Conservation (phyloP, 2,797 vertebrate genomes). For the Pelodytes ibericus region DNA sequence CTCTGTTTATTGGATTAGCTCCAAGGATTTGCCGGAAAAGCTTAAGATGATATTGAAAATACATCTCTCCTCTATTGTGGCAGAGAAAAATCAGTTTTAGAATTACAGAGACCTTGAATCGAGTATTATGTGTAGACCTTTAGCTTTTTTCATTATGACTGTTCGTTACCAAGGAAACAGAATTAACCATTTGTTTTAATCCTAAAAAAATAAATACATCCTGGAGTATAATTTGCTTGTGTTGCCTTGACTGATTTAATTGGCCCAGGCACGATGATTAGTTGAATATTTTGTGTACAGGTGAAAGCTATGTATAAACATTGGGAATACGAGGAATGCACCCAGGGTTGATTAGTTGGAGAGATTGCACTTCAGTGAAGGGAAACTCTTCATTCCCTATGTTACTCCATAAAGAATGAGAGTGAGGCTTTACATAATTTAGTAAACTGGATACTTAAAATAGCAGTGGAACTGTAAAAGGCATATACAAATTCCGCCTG, state of each 20-base stretch:
- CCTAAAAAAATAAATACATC: conserved; percentile 58
- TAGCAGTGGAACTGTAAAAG: too few relatives aligned
- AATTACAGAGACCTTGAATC: conserved; percentile 78
- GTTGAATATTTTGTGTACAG: too few relatives aligned
- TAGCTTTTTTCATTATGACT: conserved; percentile 75
- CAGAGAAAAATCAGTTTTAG: conserved; percentile 79
- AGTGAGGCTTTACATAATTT: too few relatives aligned
- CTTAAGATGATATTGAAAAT: conserved; percentile 74
- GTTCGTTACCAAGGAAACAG: conserved; percentile 86
- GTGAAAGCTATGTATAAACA: too few relatives aligned
- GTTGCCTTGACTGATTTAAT: conserved; percentile 14
- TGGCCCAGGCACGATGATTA: background rate
- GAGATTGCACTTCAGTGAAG: too few relatives aligned
- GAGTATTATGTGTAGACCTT: conserved; percentile 80
- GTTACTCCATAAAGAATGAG: too few relatives aligned
- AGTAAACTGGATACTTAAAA: too few relatives aligned
- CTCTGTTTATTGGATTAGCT: conserved; percentile 73
- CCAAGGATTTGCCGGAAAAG: conserved; percentile 70
- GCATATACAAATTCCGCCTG: too few relatives aligned
- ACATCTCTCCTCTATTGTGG: conserved; percentile 73
- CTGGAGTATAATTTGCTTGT: conserved; percentile 61
- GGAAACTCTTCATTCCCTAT: too few relatives aligned
- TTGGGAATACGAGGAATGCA: too few relatives aligned
- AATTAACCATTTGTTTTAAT: conserved; percentile 83
- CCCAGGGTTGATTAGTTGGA: too few relatives aligned